Percentiles rank a stretch among this genome's conserved stretches.
Conservation (phyloP, 2,888 invertebrate species). For the Volucella inanis region DNA sequence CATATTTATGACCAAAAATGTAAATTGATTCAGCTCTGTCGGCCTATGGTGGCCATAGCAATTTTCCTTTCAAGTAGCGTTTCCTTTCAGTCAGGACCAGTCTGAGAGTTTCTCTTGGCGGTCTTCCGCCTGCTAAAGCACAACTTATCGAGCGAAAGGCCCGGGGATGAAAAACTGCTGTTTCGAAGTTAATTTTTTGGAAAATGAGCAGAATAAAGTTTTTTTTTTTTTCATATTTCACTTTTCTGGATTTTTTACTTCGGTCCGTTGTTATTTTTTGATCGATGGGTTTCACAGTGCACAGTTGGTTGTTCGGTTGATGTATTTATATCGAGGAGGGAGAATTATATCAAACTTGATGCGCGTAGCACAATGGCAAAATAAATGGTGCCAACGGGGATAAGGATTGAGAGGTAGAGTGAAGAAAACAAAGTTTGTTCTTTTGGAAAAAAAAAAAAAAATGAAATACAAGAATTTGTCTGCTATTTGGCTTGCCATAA, state of each 20-base stretch:
- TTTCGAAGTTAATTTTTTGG: constrained; percentile 72
- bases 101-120: neutral
- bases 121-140: constrained; percentile 15
- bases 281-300: constrained; percentile 50
- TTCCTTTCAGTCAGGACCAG: constrained; percentile 35
- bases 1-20: constrained; percentile 49
- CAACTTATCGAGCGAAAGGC: constrained; percentile 55
- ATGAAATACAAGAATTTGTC: constrained; percentile 10
- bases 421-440: constrained; percentile 20
- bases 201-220: constrained; percentile 72
- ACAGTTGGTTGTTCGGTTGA: constrained; percentile 61
- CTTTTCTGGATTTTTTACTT: neutral
- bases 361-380: constrained; percentile 37
- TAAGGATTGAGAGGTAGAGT: neutral
- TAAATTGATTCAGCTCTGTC: constrained; percentile 40
- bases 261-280: constrained; percentile 62
- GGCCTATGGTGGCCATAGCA: constrained; percentile 35
- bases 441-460: constrained; percentile 13
- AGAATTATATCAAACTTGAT: constrained; percentile 64
- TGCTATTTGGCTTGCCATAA: constrained; percentile 24
- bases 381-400: neutral
- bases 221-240: constrained; percentile 2
- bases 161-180: constrained; percentile 67
- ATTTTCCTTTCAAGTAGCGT: constrained; percentile 50
- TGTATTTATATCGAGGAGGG: constrained; percentile 65